These are phyloP conservation scores for Hepsetus odoe DNA, from an alignment of 2,113 vertebrate species.

Conservation along the genomic window DNA sequence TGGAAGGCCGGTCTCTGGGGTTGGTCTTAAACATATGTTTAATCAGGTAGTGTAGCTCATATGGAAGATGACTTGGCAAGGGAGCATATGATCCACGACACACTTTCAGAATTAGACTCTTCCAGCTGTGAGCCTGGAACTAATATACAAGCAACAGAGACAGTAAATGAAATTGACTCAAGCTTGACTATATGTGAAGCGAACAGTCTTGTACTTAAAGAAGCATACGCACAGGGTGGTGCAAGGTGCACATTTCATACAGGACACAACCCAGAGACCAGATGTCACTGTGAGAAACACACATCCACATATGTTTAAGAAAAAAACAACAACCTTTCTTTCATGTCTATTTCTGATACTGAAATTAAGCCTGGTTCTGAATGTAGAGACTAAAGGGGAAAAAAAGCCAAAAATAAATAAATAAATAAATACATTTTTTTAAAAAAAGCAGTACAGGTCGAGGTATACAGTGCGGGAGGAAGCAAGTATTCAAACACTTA, in stretches of 20 bases:
- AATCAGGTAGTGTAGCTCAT: slow-evolving; percentile 84
- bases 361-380: too few species aligned
- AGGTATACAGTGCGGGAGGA: too few species aligned
- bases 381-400: too few species aligned
- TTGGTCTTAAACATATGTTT: slow-evolving; percentile 92
- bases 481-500: too few species aligned
- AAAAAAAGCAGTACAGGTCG: too few species aligned
- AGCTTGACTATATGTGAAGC: not conserved
- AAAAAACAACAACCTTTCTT: not conserved
- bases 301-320: slow-evolving; percentile 23
- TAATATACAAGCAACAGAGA: slow-evolving; percentile 58
- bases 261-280: slow-evolving; percentile 95
- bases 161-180: not conserved
- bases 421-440: too few species aligned
- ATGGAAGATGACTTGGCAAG: slow-evolving; percentile 84
- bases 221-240: slow-evolving; percentile 81
- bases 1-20: slow-evolving; percentile 85
- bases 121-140: slow-evolving; percentile 95
- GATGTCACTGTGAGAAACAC: slow-evolving; percentile 83
- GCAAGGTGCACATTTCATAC: slow-evolving; percentile 91
- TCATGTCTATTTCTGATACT: too few species aligned
- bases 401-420: too few species aligned
- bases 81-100: slow-evolving; percentile 85
- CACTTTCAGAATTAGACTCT: slow-evolving; percentile 90
- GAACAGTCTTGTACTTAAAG: not conserved